Conservation (phyloP, 2,113 vertebrate genomes). For the Cynoglossus semilaevis region DNA sequence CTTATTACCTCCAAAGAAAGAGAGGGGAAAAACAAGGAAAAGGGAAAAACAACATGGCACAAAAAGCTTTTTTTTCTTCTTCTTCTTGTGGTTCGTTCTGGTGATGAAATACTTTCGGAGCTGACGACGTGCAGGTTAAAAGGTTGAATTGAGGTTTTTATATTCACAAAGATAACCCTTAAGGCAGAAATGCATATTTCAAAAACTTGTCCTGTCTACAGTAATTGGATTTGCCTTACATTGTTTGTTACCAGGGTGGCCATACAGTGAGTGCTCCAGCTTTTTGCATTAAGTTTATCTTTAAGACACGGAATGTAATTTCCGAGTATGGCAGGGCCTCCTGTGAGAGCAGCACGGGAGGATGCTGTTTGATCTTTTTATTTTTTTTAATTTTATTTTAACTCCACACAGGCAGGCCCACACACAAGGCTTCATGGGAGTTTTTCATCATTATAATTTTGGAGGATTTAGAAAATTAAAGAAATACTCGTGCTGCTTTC, state of each 20-base stretch:
- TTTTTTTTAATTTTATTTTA: constrained; percentile 54
- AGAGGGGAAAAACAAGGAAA: constrained; percentile 36
- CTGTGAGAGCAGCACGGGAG: constrained; percentile 50
- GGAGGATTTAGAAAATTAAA: constrained; percentile 32
- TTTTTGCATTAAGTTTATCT: constrained; percentile 73
- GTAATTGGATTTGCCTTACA: constrained; percentile 70
- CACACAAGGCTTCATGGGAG: constrained; percentile 37
- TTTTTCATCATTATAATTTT: constrained; percentile 32
- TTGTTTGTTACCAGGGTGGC: constrained; percentile 68
- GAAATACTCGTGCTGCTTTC: constrained; percentile 15
- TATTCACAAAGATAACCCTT: constrained; percentile 69
- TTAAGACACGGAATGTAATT: constrained; percentile 70
- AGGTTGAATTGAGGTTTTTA: constrained; percentile 63
- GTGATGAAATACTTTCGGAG: constrained; percentile 46
- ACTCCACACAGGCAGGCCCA: constrained; percentile 21
- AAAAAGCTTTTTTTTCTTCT: constrained; percentile 12
- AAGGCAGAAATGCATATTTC: constrained; percentile 68
- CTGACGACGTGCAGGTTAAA: constrained; percentile 62
- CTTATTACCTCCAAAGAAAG: constrained; percentile 49
- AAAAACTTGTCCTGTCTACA: constrained; percentile 64
- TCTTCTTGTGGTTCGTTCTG: constrained; percentile 25
- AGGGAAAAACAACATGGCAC: constrained; percentile 46
- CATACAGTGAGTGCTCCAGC: constrained; percentile 51
- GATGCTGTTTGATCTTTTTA: constrained; percentile 61
- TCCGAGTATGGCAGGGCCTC: constrained; percentile 53